phyloP scores from a whole-genome alignment of 30 jellyfish, hydroid and myxozoan genomes.

The Pelagia noctiluca region DNA sequence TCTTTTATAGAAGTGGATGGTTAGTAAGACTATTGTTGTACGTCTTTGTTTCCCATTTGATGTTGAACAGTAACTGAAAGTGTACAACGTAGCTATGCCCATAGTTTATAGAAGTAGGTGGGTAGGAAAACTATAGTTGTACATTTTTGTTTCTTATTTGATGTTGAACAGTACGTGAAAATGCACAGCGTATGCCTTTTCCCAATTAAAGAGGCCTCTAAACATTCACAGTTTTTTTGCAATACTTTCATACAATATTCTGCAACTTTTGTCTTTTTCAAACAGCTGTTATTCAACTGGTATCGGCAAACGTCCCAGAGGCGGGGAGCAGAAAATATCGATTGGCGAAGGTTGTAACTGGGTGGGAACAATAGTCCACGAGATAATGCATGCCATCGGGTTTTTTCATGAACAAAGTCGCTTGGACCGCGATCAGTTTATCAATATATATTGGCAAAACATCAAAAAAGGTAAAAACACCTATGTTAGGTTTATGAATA shows the following conservation, averaged over 20 bases:
- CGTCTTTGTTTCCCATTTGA: not conserved
- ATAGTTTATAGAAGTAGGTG: not conserved
- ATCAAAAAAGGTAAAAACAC: slow-evolving; percentile 12
- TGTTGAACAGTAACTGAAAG: too few relatives aligned
- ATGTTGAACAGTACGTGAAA: too few relatives aligned
- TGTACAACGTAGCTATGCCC: not conserved
- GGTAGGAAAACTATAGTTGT: not conserved
- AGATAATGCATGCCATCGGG: slow-evolving; percentile 53
- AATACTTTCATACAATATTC: not conserved
- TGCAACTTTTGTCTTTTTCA: not conserved
- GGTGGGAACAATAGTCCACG: slow-evolving; percentile 36
- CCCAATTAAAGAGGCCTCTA: not conserved
- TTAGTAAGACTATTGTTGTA: too few relatives aligned
- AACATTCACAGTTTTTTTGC: not conserved
- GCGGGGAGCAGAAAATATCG: slow-evolving; percentile 52
- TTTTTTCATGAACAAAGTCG: slow-evolving; percentile 60
- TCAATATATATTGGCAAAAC: slow-evolving; percentile 45
- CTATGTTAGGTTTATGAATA: not conserved
- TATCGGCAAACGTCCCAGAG: slow-evolving; percentile 33
- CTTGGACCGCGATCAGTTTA: slow-evolving; percentile 36
- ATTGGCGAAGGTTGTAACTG: slow-evolving; percentile 49
- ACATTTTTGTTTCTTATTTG: not conserved
- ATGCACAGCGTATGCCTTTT: not conserved
- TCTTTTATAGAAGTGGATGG: not conserved
- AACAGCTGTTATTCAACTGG: slow-evolving; percentile 3